phyloP scores from a whole-genome alignment of 2,888 invertebrate species.

The Belgica antarctica region DNA sequence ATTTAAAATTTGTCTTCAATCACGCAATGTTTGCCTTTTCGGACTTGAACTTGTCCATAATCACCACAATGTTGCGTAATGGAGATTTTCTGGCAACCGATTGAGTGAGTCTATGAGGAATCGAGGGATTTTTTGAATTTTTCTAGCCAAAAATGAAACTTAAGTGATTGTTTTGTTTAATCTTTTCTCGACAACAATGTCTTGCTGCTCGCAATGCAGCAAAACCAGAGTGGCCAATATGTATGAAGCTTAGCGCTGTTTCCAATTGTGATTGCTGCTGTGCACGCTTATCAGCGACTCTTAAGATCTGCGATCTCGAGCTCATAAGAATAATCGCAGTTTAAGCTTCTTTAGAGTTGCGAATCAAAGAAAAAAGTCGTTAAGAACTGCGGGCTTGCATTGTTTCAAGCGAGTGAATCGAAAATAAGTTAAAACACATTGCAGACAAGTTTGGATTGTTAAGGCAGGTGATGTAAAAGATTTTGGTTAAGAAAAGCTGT shows the following conservation, averaged over 20 bases:
- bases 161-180: constrained; percentile 6
- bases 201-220: background rate
- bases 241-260: background rate
- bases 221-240: constrained; percentile 1
- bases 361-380: no score
- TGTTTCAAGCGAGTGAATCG: no score
- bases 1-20: constrained; percentile 42
- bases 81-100: background rate
- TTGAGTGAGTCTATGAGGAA: constrained; percentile 22
- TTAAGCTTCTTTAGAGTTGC: no score
- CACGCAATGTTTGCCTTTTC: constrained; percentile 33
- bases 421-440: no score
- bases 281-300: no score
- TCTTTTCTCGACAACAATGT: constrained; percentile 2
- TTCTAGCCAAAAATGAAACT: constrained; percentile 12
- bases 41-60: constrained; percentile 9
- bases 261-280: background rate
- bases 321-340: no score
- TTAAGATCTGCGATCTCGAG: no score
- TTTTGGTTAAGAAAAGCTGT: no score
- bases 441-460: no score
- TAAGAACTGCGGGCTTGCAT: no score
- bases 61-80: constrained; percentile 7
- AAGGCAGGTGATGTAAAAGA: no score
- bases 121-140: background rate